Base-by-base conservation (phyloP, 2,888 invertebrate genomes). In the Drosophila rellima region DNA sequence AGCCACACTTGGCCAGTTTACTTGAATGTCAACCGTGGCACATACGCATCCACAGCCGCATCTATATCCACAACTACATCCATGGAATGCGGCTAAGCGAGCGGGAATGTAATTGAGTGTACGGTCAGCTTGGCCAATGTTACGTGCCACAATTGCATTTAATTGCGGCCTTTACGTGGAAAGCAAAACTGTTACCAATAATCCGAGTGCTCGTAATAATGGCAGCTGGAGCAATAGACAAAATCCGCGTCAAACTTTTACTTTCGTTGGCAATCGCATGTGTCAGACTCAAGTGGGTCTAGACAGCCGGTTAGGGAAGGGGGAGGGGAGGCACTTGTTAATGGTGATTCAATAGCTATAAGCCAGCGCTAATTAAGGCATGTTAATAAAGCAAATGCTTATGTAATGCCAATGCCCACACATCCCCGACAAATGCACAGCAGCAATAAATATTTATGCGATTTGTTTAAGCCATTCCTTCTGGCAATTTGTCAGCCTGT, bases 1-100 rank as follows among this genome's bases (percentile, higher is more conserved):
- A 55, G 33, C 40, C 29, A 18, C 31, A 71, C 35, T 59, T 66
- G 62, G 60, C 70, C 55, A 80, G 40, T 70, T 67, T 64, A 73
- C 80, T 82, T 82, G 82, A 82, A 82, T 82, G 82, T 82, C 82
- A 82, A 85, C 82, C 51, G 74, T 62, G 74, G 68, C 55, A 67
- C 74, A 64, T 80, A 81, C 81, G 82, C 82, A 82, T 82, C 40
- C 40, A 26, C 18, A 40, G 2, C 18, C 13, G 11, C 33, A 33
- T 10, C 33, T 17, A 45, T 26, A 45, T n/a, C 2, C 15, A 45
- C 26, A 15, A n/a, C n/a, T n/a, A n/a, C 7, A 26, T 10, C 18
- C 18, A 31, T 42, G 47, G 76, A 71, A 68, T 71, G 52, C 48
- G 52, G 45, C 29, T 37, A 13, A 51, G 48, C 44, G 23, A 23